Percentiles rank a stretch among this genome's conserved stretches.
phyloP scores from a whole-genome alignment of 2,113 vertebrate species.

The Archocentrus centrarchus region DNA sequence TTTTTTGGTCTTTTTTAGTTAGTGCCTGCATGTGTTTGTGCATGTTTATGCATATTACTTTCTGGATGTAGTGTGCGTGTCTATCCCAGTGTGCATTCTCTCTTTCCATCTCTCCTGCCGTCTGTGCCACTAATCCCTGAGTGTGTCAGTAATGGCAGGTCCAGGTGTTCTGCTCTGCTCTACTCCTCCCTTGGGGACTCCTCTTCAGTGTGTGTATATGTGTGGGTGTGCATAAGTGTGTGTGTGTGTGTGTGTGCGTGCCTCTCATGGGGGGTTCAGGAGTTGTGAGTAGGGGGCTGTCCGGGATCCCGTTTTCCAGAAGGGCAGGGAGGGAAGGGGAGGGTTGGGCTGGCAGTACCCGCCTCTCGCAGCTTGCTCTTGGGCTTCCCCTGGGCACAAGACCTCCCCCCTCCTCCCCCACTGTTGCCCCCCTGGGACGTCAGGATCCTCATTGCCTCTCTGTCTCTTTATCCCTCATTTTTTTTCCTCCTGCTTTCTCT shows the following conservation, averaged over 20 bases:
- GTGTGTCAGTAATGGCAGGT: constrained; percentile 85
- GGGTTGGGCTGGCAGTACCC: constrained; percentile 78
- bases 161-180: constrained; percentile 84
- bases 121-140: constrained; percentile 80
- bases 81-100: constrained; percentile 64
- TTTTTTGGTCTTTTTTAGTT: constrained; percentile 17
- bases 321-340: constrained; percentile 65
- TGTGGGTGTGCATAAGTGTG: constrained; percentile 30
- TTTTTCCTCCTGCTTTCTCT: constrained; percentile 22
- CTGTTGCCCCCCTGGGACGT: constrained; percentile 30
- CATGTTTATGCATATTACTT: constrained; percentile 54
- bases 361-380: constrained; percentile 78
- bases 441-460: constrained; percentile 48
- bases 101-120: constrained; percentile 69
- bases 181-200: constrained; percentile 67
- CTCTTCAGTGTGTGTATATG: constrained; percentile 26
- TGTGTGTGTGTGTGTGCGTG: constrained; percentile 24
- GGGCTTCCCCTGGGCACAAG: constrained; percentile 65
- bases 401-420: constrained; percentile 52
- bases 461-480: constrained; percentile 19
- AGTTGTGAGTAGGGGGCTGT: constrained; percentile 71
- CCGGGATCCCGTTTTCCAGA: constrained; percentile 70
- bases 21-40: constrained; percentile 38
- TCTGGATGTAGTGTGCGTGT: constrained; percentile 9
- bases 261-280: constrained; percentile 67